Conservation (phyloP, 2,797 vertebrate species). For the Emydoidea blandingii region DNA sequence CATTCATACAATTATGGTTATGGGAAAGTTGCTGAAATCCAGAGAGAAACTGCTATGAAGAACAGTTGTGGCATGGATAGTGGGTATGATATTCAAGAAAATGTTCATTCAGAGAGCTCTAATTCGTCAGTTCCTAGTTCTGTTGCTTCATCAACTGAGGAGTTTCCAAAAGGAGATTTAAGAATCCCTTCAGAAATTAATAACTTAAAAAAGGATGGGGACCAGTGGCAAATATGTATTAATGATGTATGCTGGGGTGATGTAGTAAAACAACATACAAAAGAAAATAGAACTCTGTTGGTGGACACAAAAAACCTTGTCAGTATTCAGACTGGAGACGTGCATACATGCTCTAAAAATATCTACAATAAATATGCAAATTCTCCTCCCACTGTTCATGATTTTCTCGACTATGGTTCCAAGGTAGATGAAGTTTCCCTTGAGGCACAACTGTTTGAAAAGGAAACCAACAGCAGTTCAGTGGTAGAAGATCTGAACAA, state of each 20-base stretch:
- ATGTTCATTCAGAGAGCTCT: slow-evolving; percentile 15
- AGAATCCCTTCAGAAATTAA: slow-evolving; percentile 26
- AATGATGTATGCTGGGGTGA: not conserved
- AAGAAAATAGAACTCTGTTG: slow-evolving; percentile 17
- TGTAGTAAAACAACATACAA: not conserved
- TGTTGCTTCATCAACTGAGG: slow-evolving; percentile 44
- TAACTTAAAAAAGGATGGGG: slow-evolving; percentile 41
- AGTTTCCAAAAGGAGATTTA: slow-evolving; percentile 43
- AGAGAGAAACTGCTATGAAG: slow-evolving; percentile 5
- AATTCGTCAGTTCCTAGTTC: slow-evolving; percentile 45
- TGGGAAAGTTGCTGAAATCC: slow-evolving; percentile 25
- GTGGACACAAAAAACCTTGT: not conserved
- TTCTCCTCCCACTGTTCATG: not conserved
- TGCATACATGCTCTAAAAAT: not conserved
- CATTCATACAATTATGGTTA: slow-evolving; percentile 10
- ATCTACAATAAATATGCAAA: not conserved
- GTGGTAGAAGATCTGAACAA: slow-evolving; percentile 3
- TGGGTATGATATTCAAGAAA: not conserved
- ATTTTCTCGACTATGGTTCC: not conserved
- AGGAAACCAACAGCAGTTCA: slow-evolving; percentile 12
- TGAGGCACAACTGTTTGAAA: slow-evolving; percentile 35
- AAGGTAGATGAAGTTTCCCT: slow-evolving; percentile 24
- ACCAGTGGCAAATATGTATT: slow-evolving; percentile 28
- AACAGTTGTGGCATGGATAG: not conserved
- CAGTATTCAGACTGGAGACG: not conserved